These are phyloP conservation scores for Martes martes DNA, from an alignment of 2,113 vertebrate genomes.

Conservation along the genomic window DNA sequence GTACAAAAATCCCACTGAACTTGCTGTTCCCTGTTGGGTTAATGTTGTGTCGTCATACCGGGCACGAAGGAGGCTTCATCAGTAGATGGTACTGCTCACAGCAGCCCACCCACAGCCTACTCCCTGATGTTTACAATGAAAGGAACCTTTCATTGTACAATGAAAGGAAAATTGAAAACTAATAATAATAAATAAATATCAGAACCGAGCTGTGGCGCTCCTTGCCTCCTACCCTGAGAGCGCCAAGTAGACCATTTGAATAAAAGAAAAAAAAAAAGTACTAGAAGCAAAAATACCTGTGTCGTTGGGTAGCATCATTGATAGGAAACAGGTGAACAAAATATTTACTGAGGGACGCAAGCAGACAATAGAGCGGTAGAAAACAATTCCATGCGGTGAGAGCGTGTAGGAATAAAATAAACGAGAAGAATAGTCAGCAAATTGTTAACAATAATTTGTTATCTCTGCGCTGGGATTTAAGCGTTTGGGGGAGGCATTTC, in stretches of 20 bases:
- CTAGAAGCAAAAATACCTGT: background rate
- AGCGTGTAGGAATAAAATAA: background rate
- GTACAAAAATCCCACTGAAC: background rate
- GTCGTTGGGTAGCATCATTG: background rate
- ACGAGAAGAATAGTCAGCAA: background rate
- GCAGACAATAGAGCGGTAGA: background rate
- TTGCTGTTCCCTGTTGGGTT: constrained; percentile 4
- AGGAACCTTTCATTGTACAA: too few species aligned
- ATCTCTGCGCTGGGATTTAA: background rate
- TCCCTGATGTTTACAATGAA: background rate
- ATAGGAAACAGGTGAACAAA: background rate
- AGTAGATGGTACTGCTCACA: background rate
- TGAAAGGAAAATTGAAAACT: constrained; percentile 18
- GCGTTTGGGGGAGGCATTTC: background rate
- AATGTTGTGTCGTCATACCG: background rate
- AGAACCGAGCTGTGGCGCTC: background rate
- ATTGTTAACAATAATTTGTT: background rate
- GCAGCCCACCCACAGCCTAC: background rate
- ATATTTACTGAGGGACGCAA: background rate
- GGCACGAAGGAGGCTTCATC: background rate
- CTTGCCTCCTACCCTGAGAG: background rate
- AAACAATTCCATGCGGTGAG: background rate
- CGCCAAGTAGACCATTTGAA: background rate
- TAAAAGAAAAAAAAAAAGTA: background rate
- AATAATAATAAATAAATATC: constrained; percentile 20